These are phyloP conservation scores for Tribolium castaneum DNA, from an alignment of 1,140 invertebrate genomes.

Conservation along the genomic window DNA sequence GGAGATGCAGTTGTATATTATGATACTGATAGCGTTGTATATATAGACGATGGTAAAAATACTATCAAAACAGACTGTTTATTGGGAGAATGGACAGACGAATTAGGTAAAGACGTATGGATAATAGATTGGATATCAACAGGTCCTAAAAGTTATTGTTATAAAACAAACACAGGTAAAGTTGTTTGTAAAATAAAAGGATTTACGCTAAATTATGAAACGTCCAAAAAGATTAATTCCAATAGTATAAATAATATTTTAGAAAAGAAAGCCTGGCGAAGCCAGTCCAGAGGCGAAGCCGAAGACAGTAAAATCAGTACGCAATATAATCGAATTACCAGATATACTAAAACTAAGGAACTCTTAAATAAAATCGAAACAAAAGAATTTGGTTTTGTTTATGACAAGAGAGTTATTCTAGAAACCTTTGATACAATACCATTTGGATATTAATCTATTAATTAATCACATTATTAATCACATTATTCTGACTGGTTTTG, in stretches of 20 bases:
- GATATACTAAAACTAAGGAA: slow-evolving; percentile 29
- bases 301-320: slow-evolving; percentile 30
- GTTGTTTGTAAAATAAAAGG: slow-evolving; percentile 17
- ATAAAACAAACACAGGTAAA: not conserved
- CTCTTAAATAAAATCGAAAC: slow-evolving; percentile 33
- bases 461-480: too few species aligned
- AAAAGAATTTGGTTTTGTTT: slow-evolving; percentile 27
- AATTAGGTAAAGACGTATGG: slow-evolving; percentile 12
- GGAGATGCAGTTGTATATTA: not conserved
- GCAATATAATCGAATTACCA: slow-evolving; percentile 35
- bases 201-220: slow-evolving; percentile 25
- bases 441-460: not conserved
- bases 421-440: too few species aligned
- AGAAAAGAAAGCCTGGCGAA: too few species aligned
- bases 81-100: slow-evolving; percentile 12
- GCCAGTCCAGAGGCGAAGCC: too few species aligned
- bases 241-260: slow-evolving; percentile 27
- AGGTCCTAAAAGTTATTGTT: slow-evolving; percentile 5
- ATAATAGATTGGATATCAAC: slow-evolving; percentile 11
- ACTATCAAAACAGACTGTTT: slow-evolving; percentile 1
- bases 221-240: slow-evolving; percentile 26
- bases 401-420: too few species aligned
- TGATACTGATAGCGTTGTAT: slow-evolving; percentile 4
- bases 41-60: slow-evolving; percentile 2
- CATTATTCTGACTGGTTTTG: too few species aligned